A percentile compares a stretch with the other conserved stretches of the same genome.
phyloP scores from a whole-genome alignment of 1,140 invertebrate species.

The Calosoma granatense region DNA sequence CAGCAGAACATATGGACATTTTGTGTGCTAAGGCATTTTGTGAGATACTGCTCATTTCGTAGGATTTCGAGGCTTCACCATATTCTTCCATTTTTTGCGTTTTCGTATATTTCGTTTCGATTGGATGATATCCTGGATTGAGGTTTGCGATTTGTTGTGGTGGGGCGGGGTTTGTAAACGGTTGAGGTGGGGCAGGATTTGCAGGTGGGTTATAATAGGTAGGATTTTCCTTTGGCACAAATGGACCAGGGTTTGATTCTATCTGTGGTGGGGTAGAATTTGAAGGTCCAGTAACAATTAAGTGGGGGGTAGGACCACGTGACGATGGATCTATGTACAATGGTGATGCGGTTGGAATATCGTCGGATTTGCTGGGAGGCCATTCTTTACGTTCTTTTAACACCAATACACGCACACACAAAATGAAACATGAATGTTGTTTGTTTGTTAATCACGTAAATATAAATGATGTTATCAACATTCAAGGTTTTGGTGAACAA shows the following conservation, averaged over 20 bases:
- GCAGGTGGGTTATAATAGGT: background rate
- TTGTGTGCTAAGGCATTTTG: constrained; percentile 6
- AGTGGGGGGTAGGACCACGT: background rate
- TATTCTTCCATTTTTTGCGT: background rate
- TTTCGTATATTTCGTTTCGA: background rate
- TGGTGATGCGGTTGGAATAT: constrained; percentile 16
- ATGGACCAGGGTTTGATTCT: background rate
- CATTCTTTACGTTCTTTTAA: constrained; percentile 7
- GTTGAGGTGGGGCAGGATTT: background rate
- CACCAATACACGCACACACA: background rate
- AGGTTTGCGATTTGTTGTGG: background rate
- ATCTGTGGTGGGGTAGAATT: too few species aligned
- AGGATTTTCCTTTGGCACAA: background rate
- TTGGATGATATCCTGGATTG: background rate
- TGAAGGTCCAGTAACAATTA: background rate
- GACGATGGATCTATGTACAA: constrained; percentile 14
- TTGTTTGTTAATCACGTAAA: too few species aligned
- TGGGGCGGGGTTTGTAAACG: background rate
- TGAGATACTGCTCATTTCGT: background rate
- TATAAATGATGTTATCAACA: too few species aligned
- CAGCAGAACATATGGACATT: constrained; percentile 28
- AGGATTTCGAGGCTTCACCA: background rate
- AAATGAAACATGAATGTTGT: background rate
- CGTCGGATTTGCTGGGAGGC: constrained; percentile 14
- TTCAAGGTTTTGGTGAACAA: background rate